Conservation (phyloP, 2,113 vertebrate genomes). For the Bos taurus region DNA sequence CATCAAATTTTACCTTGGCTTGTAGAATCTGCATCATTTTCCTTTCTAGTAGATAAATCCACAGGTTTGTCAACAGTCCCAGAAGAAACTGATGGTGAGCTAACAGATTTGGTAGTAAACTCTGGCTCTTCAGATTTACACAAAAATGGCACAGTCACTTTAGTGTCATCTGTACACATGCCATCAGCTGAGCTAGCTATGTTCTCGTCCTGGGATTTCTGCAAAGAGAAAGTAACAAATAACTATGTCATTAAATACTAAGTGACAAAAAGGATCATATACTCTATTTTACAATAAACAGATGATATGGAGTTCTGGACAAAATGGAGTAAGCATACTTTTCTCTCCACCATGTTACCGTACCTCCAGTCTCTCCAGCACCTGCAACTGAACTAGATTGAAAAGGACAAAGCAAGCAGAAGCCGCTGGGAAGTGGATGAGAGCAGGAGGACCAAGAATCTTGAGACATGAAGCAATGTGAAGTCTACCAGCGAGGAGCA, state of each 20-base stretch:
- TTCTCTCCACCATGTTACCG: background rate
- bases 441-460: background rate
- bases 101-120: conserved; percentile 43
- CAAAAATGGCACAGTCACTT: background rate
- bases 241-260: background rate
- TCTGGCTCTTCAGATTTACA: conserved; percentile 62
- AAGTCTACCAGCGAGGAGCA: background rate
- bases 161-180: conserved; percentile 7
- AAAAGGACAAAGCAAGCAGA: background rate
- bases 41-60: conserved; percentile 90
- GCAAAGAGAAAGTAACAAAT: conserved; percentile 18
- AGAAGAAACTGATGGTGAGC: conserved; percentile 26
- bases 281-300: background rate
- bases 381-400: background rate
- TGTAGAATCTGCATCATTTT: conserved; percentile 70
- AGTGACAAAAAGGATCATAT: background rate
- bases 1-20: conserved; percentile 76
- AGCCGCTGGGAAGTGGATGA: background rate
- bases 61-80: conserved; percentile 82
- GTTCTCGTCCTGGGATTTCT: conserved; percentile 58
- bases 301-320: background rate
- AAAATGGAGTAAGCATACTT: background rate
- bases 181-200: conserved; percentile 52
- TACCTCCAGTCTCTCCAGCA: background rate
- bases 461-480: background rate